Base-by-base conservation (phyloP, 1,140 invertebrate species). In the Listronotus bonariensis region DNA sequence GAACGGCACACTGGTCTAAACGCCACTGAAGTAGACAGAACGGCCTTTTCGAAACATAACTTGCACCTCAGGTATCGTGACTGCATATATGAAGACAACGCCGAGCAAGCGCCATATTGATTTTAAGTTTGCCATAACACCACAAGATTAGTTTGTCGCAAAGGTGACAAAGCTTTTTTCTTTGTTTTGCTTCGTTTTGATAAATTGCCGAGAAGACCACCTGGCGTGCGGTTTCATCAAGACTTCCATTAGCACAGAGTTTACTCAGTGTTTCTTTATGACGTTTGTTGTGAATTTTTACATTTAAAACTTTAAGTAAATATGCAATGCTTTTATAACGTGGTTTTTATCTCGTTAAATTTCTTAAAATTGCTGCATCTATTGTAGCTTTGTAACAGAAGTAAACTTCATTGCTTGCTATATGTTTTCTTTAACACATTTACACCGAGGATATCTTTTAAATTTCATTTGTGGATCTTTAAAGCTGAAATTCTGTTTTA, bases 51-150 rank as follows among this genome's bases (percentile, higher is more conserved):
- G 61, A 71, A 68, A 69, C 69, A 68, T 62, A 73, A 73, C 58
- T 68, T 73, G 56, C 67, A 73, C 63, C 68, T 55, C 69, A 72
- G 72, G 65, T 68, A 74, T 67, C 69, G 68, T 72, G 68, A 68
- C 72, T 74, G 72, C 70, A 73, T 61, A 71, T 68, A 67, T 61
- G 65, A 66, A 52, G 62, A 67, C 62, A 61, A 70, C 42, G 70
- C 69, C 56, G 74, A 74, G 74, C 75, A 77, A 67, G 76, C 76
- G 76, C 74, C 76, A 77, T 77, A 77, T 77, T 76, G 76, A 77
- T 77, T 77, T 77, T 77, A 76, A 77, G 52, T 70, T 72, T 62
- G 46, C 52, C 62, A 67, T 65, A 73, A 67, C 62, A 68, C 68
- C 59, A 68, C 68, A 68, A 67, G 71, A 26, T 26, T 66, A 69